phyloP scores from a whole-genome alignment of 2,113 vertebrate species.

The Patagioenas fasciata region DNA sequence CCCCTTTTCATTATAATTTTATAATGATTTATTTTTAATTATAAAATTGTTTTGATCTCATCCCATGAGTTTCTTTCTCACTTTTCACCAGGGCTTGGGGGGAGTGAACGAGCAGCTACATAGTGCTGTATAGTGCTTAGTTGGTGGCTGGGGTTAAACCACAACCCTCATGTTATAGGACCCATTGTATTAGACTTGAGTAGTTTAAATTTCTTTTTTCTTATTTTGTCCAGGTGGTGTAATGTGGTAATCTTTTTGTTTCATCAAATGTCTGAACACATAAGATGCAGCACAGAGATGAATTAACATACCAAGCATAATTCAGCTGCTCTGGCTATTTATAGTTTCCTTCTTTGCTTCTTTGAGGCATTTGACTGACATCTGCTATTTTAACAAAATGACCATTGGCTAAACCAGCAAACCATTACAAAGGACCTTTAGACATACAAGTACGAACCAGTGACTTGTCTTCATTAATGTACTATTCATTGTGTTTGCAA shows the following conservation, averaged over 20 bases:
- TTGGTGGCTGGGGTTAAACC: neutral
- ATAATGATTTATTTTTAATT: neutral
- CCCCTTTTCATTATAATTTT: neutral
- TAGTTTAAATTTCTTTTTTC: neutral
- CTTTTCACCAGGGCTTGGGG: neutral
- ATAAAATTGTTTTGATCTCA: neutral
- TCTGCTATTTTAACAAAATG: neutral
- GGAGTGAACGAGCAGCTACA: neutral
- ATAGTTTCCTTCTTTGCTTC: neutral
- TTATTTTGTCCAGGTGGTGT: neutral
- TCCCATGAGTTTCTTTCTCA: neutral
- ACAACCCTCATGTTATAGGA: neutral
- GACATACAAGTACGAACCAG: neutral
- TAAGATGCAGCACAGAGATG: neutral
- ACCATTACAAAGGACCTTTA: neutral
- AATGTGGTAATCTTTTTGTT: neutral
- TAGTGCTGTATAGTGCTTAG: neutral
- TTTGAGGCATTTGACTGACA: neutral
- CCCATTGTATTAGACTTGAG: neutral
- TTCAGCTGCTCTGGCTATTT: neutral
- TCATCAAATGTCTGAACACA: neutral
- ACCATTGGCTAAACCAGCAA: neutral
- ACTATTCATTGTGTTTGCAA: neutral
- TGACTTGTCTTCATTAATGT: constrained; percentile 2
- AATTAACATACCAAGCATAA: neutral